phyloP scores from a whole-genome alignment of 2,888 invertebrate species.

The Ephialtes manifestator region DNA sequence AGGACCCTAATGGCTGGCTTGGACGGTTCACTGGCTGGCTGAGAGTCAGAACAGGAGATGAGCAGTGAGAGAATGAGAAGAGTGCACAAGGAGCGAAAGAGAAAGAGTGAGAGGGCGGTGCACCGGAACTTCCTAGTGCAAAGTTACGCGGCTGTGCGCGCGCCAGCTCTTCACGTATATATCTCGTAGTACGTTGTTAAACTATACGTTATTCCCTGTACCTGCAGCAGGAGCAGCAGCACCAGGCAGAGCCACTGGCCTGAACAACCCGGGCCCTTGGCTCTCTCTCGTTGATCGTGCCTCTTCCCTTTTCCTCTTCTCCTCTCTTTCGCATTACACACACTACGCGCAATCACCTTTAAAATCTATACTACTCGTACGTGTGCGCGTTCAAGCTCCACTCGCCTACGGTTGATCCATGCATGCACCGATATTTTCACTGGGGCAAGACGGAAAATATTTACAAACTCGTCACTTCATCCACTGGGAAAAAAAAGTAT shows the following conservation, averaged over 20 bases:
- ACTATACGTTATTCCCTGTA: constrained; percentile 61
- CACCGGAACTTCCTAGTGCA: constrained; percentile 71
- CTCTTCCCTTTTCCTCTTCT: constrained; percentile 16
- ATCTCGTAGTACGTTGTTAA: constrained; percentile 51
- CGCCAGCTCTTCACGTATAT: constrained; percentile 43
- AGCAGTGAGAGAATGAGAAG: constrained; percentile 60
- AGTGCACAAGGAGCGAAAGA: constrained; percentile 23
- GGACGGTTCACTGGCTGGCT: constrained; percentile 43
- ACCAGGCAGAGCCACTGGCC: constrained; percentile 62
- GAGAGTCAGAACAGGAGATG: constrained; percentile 51
- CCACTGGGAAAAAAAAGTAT: neutral
- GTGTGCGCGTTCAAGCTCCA: constrained; percentile 22
- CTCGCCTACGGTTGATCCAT: constrained; percentile 54
- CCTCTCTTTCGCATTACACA: constrained; percentile 53
- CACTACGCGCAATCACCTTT: constrained; percentile 60
- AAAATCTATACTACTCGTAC: constrained; percentile 62
- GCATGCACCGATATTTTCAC: constrained; percentile 24
- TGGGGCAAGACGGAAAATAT: constrained; percentile 5
- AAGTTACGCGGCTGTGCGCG: constrained; percentile 69
- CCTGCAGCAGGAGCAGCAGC: constrained; percentile 50
- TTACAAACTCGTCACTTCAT: neutral
- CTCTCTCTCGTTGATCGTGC: constrained; percentile 50
- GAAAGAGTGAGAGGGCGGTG: constrained; percentile 45
- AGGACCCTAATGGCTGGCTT: constrained; percentile 67
- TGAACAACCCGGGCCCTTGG: constrained; percentile 66